Conservation (phyloP, 2,113 vertebrate genomes). For the Mustelus asterias region DNA sequence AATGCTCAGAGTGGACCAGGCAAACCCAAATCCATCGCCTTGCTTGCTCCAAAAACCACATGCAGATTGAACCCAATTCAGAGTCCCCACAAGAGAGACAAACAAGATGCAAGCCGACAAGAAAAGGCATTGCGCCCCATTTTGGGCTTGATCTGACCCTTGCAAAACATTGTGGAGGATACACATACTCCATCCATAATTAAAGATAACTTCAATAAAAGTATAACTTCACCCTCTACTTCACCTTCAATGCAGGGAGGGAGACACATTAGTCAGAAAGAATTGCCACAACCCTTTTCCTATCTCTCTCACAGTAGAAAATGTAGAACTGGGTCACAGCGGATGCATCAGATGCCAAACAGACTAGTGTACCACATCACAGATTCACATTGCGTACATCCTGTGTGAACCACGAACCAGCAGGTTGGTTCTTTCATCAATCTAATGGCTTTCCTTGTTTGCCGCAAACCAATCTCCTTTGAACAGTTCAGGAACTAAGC, state of each 20-base stretch:
- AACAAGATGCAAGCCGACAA: too few relatives aligned
- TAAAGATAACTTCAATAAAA: background rate
- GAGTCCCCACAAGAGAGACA: too few relatives aligned
- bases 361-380: background rate
- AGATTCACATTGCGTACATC: background rate
- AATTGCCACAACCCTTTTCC: background rate
- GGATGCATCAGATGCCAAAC: background rate
- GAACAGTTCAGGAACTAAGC: background rate
- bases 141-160: too few relatives aligned
- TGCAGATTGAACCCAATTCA: too few relatives aligned
- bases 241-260: background rate
- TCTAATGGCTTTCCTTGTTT: background rate
- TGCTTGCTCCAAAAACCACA: too few relatives aligned
- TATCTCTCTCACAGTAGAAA: background rate
- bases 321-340: background rate
- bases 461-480: background rate
- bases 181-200: background rate
- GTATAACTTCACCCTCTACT: background rate
- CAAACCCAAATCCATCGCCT: too few relatives aligned
- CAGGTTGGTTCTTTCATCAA: background rate
- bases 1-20: too few relatives aligned
- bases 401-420: background rate
- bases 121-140: too few relatives aligned
- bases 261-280: background rate
- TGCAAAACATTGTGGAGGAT: background rate